Conservation (phyloP, 2,888 invertebrate genomes). For the Euzophera pinguis region DNA sequence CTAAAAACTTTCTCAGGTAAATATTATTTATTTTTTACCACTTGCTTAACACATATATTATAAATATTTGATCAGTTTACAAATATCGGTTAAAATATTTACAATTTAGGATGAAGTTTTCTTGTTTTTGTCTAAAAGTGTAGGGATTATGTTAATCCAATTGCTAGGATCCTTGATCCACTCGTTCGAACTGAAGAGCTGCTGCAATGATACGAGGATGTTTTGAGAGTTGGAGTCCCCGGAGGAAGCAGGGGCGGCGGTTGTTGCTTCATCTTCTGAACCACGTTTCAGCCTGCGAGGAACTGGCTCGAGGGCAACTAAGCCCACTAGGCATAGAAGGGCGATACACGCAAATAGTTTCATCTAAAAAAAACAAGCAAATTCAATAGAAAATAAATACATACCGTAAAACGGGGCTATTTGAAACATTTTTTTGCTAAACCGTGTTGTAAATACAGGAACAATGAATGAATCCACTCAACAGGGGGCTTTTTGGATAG, state of each 20-base stretch:
- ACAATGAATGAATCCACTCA: too few relatives aligned
- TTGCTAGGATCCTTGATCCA: not conserved
- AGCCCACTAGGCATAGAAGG: not conserved
- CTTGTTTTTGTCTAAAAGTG: not conserved
- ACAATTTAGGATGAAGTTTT: not conserved
- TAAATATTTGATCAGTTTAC: too few relatives aligned
- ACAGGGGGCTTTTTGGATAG: too few relatives aligned
- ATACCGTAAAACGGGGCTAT: too few relatives aligned
- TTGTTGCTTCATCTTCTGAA: not conserved
- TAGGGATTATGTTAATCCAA: not conserved
- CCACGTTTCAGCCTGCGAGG: not conserved
- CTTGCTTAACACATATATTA: too few relatives aligned
- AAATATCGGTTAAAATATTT: too few relatives aligned
- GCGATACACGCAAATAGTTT: not conserved
- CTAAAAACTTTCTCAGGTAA: too few relatives aligned
- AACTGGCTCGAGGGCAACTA: not conserved
- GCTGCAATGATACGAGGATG: not conserved
- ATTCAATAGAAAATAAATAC: too few relatives aligned
- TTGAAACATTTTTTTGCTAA: too few relatives aligned
- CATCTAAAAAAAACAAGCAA: not conserved
- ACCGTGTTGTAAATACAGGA: too few relatives aligned
- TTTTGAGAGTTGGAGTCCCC: not conserved
- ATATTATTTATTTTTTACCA: too few relatives aligned
- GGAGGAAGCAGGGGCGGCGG: not conserved
- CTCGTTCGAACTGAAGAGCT: not conserved